Conservation (phyloP, 2,888 invertebrate genomes). For the Eupithecia dodoneata region DNA sequence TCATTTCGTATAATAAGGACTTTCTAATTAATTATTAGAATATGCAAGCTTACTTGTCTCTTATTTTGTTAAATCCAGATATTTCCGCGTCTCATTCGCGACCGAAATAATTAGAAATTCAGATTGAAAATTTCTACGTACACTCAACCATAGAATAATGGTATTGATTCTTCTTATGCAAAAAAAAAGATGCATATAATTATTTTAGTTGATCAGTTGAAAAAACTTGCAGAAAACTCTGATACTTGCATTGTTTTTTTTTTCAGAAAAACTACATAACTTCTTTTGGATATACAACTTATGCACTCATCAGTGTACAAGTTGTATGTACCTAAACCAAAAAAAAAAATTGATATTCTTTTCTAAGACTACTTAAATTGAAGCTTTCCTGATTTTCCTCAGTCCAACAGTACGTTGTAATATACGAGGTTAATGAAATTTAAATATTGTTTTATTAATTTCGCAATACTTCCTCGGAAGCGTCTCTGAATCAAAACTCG, state of each 20-base stretch:
- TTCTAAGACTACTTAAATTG: background rate
- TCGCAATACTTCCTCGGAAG: conserved; percentile 36
- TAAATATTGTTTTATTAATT: conserved; percentile 54
- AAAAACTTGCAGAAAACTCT: background rate
- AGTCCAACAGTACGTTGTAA: conserved; percentile 43
- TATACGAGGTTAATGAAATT: conserved; percentile 59
- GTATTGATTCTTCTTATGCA: background rate
- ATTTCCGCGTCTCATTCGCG: conserved; percentile 53
- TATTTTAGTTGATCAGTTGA: background rate
- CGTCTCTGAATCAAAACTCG: conserved; percentile 16
- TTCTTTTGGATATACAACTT: too few relatives aligned
- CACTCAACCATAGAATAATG: conserved; percentile 51
- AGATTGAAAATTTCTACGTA: conserved; percentile 71
- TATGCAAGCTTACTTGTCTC: conserved; percentile 80
- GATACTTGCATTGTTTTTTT: background rate
- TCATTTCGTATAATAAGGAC: conserved; percentile 42
- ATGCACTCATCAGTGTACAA: too few relatives aligned
- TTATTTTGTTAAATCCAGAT: conserved; percentile 64
- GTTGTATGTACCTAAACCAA: too few relatives aligned
- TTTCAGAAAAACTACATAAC: too few relatives aligned
- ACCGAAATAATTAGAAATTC: conserved; percentile 75
- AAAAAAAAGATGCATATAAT: background rate
- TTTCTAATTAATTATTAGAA: conserved; percentile 63
- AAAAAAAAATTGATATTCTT: too few relatives aligned
- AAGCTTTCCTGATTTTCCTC: background rate